A percentile compares a stretch with the other conserved stretches of the same genome.
phyloP scores from a whole-genome alignment of 2,888 invertebrate genomes.

The Hydraecia micacea region DNA sequence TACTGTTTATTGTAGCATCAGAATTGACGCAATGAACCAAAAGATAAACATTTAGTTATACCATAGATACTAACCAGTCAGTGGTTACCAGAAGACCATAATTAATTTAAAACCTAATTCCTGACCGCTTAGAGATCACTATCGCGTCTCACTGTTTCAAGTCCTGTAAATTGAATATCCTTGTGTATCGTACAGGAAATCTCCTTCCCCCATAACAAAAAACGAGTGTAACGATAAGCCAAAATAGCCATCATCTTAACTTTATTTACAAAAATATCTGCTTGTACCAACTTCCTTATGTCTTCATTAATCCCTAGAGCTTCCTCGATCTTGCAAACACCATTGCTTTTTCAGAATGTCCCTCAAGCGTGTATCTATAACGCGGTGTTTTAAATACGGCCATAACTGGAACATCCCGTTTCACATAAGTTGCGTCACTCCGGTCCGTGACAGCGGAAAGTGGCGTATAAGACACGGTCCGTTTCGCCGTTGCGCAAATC shows the following conservation, averaged over 20 bases:
- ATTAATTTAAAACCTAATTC: neutral
- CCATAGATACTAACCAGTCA: neutral
- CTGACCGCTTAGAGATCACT: neutral
- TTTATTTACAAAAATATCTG: constrained; percentile 34
- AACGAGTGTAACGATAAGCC: constrained; percentile 41
- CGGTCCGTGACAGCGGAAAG: constrained; percentile 44
- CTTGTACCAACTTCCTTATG: constrained; percentile 39
- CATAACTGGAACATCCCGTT: constrained; percentile 41
- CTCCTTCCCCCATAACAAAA: constrained; percentile 22
- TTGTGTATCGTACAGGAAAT: constrained; percentile 16
- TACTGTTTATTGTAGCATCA: neutral
- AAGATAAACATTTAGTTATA: neutral
- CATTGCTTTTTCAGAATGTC: constrained; percentile 57
- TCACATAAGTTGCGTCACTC: constrained; percentile 45
- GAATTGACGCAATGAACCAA: neutral
- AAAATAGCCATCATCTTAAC: constrained; percentile 28
- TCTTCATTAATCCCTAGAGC: constrained; percentile 57
- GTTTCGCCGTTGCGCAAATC: constrained; percentile 53
- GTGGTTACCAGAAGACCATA: neutral
- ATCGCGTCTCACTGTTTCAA: neutral
- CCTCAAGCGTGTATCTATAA: constrained; percentile 53
- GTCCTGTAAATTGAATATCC: constrained; percentile 19
- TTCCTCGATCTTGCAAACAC: constrained; percentile 42
- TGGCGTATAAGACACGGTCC: constrained; percentile 32
- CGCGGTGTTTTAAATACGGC: constrained; percentile 44